These are phyloP conservation scores for Unio pictorum DNA, from an alignment of 2,888 invertebrate species.

Conservation along the genomic window DNA sequence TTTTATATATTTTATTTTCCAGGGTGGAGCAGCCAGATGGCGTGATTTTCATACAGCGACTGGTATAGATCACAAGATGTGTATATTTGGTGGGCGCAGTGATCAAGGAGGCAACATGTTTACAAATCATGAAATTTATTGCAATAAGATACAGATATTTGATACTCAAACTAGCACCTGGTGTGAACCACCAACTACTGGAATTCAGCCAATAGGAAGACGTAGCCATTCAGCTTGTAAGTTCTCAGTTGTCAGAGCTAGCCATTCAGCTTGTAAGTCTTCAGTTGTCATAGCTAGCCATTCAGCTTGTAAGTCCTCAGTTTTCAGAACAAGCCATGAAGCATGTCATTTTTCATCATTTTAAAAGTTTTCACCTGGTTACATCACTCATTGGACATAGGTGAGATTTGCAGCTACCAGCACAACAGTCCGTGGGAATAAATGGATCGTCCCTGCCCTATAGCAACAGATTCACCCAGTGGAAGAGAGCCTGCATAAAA, in stretches of 20 bases:
- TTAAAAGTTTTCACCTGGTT: too few species aligned
- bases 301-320: constrained; percentile 83
- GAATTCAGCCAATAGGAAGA: constrained; percentile 82
- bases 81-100: constrained; percentile 91
- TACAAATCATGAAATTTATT: constrained; percentile 82
- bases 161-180: constrained; percentile 82
- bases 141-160: constrained; percentile 80
- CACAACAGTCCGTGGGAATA: too few species aligned
- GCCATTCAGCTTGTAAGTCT: constrained; percentile 90
- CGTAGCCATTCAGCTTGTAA: constrained; percentile 93
- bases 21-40: constrained; percentile 81
- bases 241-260: constrained; percentile 70
- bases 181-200: constrained; percentile 76
- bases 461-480: too few species aligned
- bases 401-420: too few species aligned
- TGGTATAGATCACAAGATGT: constrained; percentile 84
- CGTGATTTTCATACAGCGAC: constrained; percentile 92
- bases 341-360: too few species aligned
- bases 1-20: constrained; percentile 19
- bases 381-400: too few species aligned
- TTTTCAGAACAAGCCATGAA: too few species aligned
- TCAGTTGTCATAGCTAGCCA: constrained; percentile 76
- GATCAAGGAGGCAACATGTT: constrained; percentile 80
- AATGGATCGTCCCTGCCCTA: too few species aligned
- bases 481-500: too few species aligned